Evolutionary conservation across 1,140 invertebrate species (phyloP).

Genomic region (Ylistrum balloti): DNA sequence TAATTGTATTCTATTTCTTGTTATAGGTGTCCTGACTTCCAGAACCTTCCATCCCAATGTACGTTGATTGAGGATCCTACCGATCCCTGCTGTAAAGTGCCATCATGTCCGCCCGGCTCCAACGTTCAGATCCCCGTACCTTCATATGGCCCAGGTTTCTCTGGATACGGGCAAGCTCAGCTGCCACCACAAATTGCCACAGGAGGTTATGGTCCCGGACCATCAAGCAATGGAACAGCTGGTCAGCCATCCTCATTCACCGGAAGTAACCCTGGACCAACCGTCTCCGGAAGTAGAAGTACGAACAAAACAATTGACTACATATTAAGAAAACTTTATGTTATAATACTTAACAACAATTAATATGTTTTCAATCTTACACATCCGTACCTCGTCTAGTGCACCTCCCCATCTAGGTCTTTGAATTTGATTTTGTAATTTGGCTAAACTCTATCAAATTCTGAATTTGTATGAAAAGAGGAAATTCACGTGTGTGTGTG

Average conservation of each 20-base stretch:
- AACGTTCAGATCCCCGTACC: constrained; percentile 59
- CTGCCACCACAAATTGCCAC: constrained; percentile 51
- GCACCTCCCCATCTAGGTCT: too few species aligned
- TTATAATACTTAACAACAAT: too few species aligned
- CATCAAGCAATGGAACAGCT: neutral
- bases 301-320: too few species aligned
- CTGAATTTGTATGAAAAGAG: too few species aligned
- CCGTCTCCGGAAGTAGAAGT: constrained; percentile 51
- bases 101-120: constrained; percentile 64
- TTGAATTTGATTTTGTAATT: too few species aligned
- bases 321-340: too few species aligned
- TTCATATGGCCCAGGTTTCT: constrained; percentile 63
- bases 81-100: constrained; percentile 74
- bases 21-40: constrained; percentile 70
- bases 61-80: constrained; percentile 69
- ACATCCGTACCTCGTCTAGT: too few species aligned
- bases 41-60: constrained; percentile 69
- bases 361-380: too few species aligned
- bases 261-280: constrained; percentile 41
- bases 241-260: constrained; percentile 49
- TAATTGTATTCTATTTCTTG: too few species aligned
- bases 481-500: too few species aligned
- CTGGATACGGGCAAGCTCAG: constrained; percentile 63
- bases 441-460: too few species aligned
- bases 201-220: constrained; percentile 47